These are phyloP conservation scores for Luidia sarsii DNA, from an alignment of 53 echinoderm and acorn worm species.

Conservation along the genomic window DNA sequence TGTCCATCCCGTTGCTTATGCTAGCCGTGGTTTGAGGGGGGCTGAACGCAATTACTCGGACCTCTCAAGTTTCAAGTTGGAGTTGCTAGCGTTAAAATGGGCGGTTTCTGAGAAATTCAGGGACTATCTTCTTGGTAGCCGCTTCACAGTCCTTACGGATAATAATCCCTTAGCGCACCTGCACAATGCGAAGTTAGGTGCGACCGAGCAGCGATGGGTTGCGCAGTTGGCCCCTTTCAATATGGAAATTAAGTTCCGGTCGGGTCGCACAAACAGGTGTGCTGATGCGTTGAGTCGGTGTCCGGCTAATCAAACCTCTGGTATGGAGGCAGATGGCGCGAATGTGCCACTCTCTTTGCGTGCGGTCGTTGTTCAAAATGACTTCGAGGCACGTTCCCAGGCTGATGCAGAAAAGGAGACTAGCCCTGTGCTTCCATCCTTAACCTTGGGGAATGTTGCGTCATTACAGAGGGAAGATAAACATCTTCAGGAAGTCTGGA, in stretches of 20 bases:
- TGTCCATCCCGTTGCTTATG: no score
- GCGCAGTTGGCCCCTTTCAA: conserved; percentile 42
- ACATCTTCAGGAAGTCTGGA: not conserved
- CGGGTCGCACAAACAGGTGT: conserved; percentile 41
- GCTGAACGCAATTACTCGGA: no score
- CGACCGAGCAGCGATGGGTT: conserved; percentile 39
- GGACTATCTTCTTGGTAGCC: no score
- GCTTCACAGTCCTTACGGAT: no score
- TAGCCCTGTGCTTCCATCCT: not conserved
- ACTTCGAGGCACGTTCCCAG: not conserved
- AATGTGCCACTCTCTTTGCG: not conserved
- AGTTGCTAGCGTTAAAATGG: no score
- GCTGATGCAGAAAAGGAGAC: not conserved
- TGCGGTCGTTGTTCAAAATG: not conserved
- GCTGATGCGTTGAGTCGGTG: conserved; percentile 53
- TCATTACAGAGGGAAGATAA: not conserved
- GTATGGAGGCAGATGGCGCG: no score
- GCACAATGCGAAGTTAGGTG: conserved; percentile 48
- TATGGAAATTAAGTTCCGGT: conserved; percentile 36
- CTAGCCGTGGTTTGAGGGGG: no score
- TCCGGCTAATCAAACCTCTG: conserved; percentile 25
- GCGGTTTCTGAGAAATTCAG: no score
- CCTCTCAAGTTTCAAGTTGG: no score
- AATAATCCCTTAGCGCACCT: no score
- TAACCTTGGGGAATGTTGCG: not conserved